Evolutionary conservation across 2,113 vertebrate species (phyloP).

Genomic region (Ctenodactylus gundi): DNA sequence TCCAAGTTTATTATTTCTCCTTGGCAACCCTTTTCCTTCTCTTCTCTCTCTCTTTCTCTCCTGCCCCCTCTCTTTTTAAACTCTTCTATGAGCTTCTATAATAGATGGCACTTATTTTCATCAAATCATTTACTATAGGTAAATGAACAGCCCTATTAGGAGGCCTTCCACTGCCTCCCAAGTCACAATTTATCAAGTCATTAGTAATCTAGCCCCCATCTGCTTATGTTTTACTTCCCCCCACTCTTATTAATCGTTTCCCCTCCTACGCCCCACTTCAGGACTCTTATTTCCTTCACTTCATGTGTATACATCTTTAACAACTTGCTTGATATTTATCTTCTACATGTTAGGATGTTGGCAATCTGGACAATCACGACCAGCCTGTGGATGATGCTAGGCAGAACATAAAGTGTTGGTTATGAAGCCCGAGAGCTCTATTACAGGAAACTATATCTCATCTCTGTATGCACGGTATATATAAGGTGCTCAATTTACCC

Average conservation of each 20-base stretch:
- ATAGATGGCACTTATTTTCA: not conserved
- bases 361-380: not conserved
- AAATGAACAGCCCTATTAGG: not conserved
- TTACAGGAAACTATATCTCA: not conserved
- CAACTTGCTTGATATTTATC: slow-evolving; percentile 5
- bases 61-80: not conserved
- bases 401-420: not conserved
- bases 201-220: not conserved
- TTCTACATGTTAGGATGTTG: not conserved
- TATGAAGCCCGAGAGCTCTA: not conserved
- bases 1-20: slow-evolving; percentile 1
- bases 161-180: not conserved
- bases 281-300: not conserved
- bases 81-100: not conserved
- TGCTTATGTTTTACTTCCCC: not conserved
- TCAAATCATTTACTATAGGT: not conserved
- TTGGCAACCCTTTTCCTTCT: not conserved
- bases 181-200: not conserved
- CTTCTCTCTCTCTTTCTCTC: too few relatives aligned
- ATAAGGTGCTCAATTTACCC: not conserved
- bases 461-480: not conserved
- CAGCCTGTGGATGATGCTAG: not conserved
- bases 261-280: too few relatives aligned
- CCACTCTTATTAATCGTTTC: not conserved
- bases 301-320: not conserved